Percentiles rank a stretch among this genome's conserved stretches.
phyloP scores from a whole-genome alignment of 2,888 invertebrate genomes.

The Lepidochrysops patricia region DNA sequence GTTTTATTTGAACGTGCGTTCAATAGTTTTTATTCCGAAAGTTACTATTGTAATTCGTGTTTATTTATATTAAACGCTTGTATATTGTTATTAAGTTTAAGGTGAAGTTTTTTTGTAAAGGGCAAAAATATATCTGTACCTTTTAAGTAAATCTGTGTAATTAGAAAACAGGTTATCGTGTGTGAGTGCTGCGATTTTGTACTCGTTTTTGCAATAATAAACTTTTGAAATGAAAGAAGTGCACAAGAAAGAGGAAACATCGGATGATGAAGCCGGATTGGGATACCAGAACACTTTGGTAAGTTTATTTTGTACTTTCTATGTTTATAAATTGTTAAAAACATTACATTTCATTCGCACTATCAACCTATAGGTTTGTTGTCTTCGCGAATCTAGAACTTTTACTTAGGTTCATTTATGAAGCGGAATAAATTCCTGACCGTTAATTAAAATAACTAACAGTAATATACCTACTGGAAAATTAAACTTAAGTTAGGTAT shows the following conservation, averaged over 20 bases:
- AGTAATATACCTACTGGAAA: neutral
- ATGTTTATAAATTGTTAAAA: slow-evolving; percentile 50
- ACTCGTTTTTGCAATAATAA: slow-evolving; percentile 46
- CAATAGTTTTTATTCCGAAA: slow-evolving; percentile 33
- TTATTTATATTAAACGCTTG: neutral
- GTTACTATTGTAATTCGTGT: neutral
- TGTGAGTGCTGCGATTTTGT: slow-evolving; percentile 27
- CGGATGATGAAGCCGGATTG: slow-evolving; percentile 77
- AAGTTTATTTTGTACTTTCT: slow-evolving; percentile 41
- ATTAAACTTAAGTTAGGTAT: too few species aligned
- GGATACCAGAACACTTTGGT: slow-evolving; percentile 83
- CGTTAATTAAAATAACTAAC: neutral
- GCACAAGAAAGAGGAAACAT: slow-evolving; percentile 55
- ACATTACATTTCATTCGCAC: neutral
- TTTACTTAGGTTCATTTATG: neutral
- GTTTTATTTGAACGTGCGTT: slow-evolving; percentile 50
- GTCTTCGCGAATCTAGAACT: neutral
- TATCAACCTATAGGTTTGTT: neutral
- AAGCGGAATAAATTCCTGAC: neutral
- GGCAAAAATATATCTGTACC: neutral
- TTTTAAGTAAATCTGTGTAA: neutral
- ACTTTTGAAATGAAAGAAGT: slow-evolving; percentile 50
- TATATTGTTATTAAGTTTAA: slow-evolving; percentile 4
- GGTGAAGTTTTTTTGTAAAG: slow-evolving; percentile 38
- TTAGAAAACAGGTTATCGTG: slow-evolving; percentile 21